These are phyloP conservation scores for Telenomus remus DNA, from an alignment of 1,140 invertebrate genomes.

Conservation along the genomic window DNA sequence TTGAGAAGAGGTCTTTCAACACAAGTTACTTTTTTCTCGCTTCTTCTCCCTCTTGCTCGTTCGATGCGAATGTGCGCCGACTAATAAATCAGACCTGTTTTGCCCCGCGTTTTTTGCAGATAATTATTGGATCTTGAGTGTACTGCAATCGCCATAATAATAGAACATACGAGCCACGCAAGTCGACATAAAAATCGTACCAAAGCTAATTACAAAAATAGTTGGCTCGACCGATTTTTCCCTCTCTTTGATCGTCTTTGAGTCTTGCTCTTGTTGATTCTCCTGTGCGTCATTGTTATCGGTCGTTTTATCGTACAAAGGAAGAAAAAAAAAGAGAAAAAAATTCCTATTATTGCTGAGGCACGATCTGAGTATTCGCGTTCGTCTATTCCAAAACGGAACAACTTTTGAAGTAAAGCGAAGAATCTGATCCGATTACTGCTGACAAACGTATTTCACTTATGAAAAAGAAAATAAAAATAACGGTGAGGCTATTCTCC, in stretches of 20 bases:
- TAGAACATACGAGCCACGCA: constrained; percentile 18
- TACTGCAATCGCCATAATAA: constrained; percentile 38
- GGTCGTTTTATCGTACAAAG: constrained; percentile 17
- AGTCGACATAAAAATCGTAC: constrained; percentile 8
- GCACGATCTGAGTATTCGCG: constrained; percentile 22
- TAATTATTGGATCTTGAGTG: constrained; percentile 45
- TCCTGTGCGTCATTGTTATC: constrained; percentile 31
- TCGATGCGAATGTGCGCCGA: constrained; percentile 3
- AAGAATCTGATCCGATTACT: constrained; percentile 49
- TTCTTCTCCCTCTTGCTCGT: neutral
- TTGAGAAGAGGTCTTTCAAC: constrained; percentile 51
- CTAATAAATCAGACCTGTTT: constrained; percentile 42
- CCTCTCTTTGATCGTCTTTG: constrained; percentile 18
- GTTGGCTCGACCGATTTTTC: constrained; percentile 7
- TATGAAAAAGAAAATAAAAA: constrained; percentile 34
- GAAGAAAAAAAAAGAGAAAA: constrained; percentile 1
- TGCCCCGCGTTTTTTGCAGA: constrained; percentile 28
- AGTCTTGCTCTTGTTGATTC: neutral
- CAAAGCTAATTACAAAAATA: constrained; percentile 26
- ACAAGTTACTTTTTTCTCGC: constrained; percentile 15
- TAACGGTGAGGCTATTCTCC: constrained; percentile 25
- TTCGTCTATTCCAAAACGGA: constrained; percentile 27
- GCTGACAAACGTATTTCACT: constrained; percentile 42
- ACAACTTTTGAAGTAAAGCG: constrained; percentile 21
- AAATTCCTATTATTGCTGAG: constrained; percentile 25